Base-by-base conservation (phyloP, 1,140 invertebrate genomes). In the Papilio dardanus region DNA sequence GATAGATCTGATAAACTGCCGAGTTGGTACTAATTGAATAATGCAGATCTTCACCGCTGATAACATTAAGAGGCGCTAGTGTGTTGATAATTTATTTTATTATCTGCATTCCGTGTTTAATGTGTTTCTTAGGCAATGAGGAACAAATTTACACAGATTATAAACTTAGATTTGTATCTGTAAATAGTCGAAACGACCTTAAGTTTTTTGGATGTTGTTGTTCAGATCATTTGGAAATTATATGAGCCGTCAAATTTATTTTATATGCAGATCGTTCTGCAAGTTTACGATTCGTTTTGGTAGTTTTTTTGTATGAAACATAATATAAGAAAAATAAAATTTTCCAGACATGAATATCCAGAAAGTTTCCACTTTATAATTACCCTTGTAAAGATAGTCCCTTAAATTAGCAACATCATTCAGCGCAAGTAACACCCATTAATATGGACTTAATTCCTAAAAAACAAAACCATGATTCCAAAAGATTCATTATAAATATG, bases 41-140 rank as follows among this genome's bases (percentile, higher is more conserved):
- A 73, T 58, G 16, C 46, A 30, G 71, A 73, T 73, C 0, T n/a
- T 14, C 31, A 42, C 40, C 68, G n/a, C 46, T 30, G 71, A 73
- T 73, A 73, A 19, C n/a, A 35, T 35, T 54, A 33, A 73, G 33
- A 54, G 71, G 71, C 46, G 50, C 46, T 71, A 71, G 68, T 19
- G 42, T 54, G 46, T 50, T 73, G 50, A 54, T 73, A 73, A 73
- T 73, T 73, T 73, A 73, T 73, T 54, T 54, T 58, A 19, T 73
- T 58, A 58, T 54, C 46, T 54, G 46, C 21, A 40, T 68, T 68
- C 33, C 21, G 16, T 21, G 33, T 24, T 35, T 40, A 35, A 69
- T 69, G 67, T 69, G 30, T 69, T 24, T 35, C 40, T 71, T 31
- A 16, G 16, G 37, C 37, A 46, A 71, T 71, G 40, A 46, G 68